These are phyloP conservation scores for Zaprionus bogoriensis DNA, from an alignment of 2,888 invertebrate genomes.

Conservation along the genomic window DNA sequence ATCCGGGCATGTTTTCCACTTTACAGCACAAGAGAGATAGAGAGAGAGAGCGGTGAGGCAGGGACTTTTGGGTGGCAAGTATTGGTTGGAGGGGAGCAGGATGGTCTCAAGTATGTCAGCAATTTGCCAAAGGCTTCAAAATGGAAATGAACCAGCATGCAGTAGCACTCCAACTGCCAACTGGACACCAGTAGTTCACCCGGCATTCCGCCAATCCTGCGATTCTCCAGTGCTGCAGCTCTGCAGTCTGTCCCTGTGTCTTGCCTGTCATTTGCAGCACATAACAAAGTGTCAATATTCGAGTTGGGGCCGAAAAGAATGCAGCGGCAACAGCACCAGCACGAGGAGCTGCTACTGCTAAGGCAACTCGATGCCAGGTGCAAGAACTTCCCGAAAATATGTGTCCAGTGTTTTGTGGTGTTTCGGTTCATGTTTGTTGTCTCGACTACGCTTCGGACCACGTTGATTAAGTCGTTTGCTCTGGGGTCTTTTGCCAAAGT, in stretches of 20 bases:
- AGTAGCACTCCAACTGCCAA: constrained; percentile 19
- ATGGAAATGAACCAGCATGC: constrained; percentile 23
- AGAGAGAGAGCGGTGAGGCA: background rate
- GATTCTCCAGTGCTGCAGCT: background rate
- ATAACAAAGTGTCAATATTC: constrained; percentile 75
- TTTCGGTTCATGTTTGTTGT: constrained; percentile 37
- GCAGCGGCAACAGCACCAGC: background rate
- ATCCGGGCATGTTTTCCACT: constrained; percentile 36
- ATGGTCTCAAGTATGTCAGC: constrained; percentile 35
- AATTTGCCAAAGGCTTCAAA: constrained; percentile 50
- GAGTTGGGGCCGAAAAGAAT: constrained; percentile 48
- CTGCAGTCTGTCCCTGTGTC: constrained; percentile 27
- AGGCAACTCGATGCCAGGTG: constrained; percentile 10
- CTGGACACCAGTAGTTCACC: constrained; percentile 20
- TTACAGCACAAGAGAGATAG: constrained; percentile 4
- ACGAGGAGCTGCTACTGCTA: background rate
- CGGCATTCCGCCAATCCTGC: no score
- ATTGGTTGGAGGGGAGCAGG: no score
- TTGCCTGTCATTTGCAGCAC: constrained; percentile 66
- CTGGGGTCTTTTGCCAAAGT: background rate
- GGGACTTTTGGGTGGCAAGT: no score
- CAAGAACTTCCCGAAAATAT: constrained; percentile 20
- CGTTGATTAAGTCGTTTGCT: constrained; percentile 59
- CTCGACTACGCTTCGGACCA: constrained; percentile 19
- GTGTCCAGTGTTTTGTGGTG: constrained; percentile 10